Base-by-base conservation (phyloP, 2,888 invertebrate species). In the Pomacea canaliculata region DNA sequence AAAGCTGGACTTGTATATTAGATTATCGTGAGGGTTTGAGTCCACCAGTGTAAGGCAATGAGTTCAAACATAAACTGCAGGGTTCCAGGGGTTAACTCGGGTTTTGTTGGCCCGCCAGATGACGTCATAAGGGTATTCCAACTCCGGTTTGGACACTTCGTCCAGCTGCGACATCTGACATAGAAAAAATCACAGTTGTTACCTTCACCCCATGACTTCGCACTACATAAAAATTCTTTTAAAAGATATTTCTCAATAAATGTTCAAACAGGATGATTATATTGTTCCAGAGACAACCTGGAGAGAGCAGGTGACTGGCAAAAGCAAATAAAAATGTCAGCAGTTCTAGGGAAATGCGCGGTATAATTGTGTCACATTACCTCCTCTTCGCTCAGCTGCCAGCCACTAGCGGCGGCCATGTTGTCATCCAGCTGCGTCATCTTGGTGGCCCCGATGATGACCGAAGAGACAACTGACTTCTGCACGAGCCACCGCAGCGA, bases 401-500 rank as follows among this genome's bases (percentile, higher is more conserved):
- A 89, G 12, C 86, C 87, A 37, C 72, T 79, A 56, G 82, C 81
- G 16, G 87, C 88, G 2, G 81, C 86, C 82, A 88, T 82, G 78
- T 88, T 88, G 79, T 86, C 86, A 49, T 86, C 86, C 49, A 89
- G 79, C 78, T 89, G 89, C 65, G 78, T 70, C 49, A 87, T 59
- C 10, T 85, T 86, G n/a, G 83, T 85, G 49, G 85, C 88, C 2
- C 89, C 89, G 56, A 88, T 84, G 59, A 89, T 83, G 0, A 88
- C 87, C 7, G 88, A 87, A 4, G 86, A 74, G 48, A 88, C 88
- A 16, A 83, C 76, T 10, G 81, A 79, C 73, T 84, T 84, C 82
- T 88, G 87, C 16, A 89, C 78, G n/a, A 88, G 75, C 89, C 89
- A 89, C 5, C 87, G 78, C 13, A 89, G 65, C 0, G 88, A 83